Conservation (phyloP, 2,797 vertebrate genomes). For the Takifugu rubripes region DNA sequence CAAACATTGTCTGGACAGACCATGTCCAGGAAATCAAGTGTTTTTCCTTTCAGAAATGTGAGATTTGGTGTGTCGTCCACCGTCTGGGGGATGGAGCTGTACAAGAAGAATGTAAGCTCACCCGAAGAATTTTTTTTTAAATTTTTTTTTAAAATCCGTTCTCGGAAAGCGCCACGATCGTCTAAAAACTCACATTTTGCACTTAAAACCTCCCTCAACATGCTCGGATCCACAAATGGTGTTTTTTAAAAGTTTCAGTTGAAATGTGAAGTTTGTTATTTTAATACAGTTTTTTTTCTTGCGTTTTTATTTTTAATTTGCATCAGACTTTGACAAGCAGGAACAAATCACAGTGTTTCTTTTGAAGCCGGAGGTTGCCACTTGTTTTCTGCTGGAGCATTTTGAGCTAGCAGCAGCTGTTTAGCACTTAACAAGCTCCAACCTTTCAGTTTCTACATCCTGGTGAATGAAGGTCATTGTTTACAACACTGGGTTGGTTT, state of each 20-base stretch:
- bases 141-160: background rate
- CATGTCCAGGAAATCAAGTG: slow-evolving; percentile 57
- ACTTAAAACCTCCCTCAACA: slow-evolving; percentile 61
- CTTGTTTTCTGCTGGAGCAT: slow-evolving; percentile 68
- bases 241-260: slow-evolving; percentile 40
- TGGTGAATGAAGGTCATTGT: slow-evolving; percentile 73
- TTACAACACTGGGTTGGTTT: slow-evolving; percentile 60
- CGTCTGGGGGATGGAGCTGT: slow-evolving; percentile 59
- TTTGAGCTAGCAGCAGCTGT: slow-evolving; percentile 59
- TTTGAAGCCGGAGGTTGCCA: slow-evolving; percentile 66
- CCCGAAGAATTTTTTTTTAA: slow-evolving; percentile 56
- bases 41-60: slow-evolving; percentile 13
- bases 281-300: slow-evolving; percentile 52
- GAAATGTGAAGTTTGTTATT: slow-evolving; percentile 70
- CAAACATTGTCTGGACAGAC: slow-evolving; percentile 65
- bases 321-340: slow-evolving; percentile 39
- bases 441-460: slow-evolving; percentile 44
- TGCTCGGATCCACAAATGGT: slow-evolving; percentile 56
- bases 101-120: slow-evolving; percentile 64
- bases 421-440: slow-evolving; percentile 70
- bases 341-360: slow-evolving; percentile 33
- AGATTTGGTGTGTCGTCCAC: slow-evolving; percentile 53
- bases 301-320: slow-evolving; percentile 51
- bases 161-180: slow-evolving; percentile 54
- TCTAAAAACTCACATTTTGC: slow-evolving; percentile 53